Evolutionary conservation across 2,797 vertebrate genomes (phyloP).

Genomic region (Eutrigla gurnardus): DNA sequence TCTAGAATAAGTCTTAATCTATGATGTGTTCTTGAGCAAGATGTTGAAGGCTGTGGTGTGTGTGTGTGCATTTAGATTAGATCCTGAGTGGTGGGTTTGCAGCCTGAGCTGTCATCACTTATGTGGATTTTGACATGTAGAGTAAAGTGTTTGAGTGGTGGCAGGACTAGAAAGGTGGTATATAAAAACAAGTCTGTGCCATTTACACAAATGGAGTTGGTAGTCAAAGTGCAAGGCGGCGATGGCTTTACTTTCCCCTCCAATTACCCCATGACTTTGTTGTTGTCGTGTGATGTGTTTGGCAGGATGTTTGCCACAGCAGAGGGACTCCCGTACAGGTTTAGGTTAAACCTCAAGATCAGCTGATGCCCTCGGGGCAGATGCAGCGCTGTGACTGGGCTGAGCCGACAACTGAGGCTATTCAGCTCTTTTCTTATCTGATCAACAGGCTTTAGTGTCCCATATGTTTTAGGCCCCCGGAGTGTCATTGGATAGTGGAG

Average conservation of each 20-base stretch:
- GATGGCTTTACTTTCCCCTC: neutral
- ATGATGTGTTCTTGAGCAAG: neutral
- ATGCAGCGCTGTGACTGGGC: neutral
- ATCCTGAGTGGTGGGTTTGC: too few relatives aligned
- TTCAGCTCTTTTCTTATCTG: slow-evolving; percentile 7
- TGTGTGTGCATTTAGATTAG: too few relatives aligned
- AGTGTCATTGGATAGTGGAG: neutral
- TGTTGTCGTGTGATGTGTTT: neutral
- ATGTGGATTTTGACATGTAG: too few relatives aligned
- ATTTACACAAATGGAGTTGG: neutral
- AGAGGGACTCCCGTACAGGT: slow-evolving; percentile 8
- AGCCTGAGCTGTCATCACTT: too few relatives aligned
- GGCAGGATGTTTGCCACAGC: neutral
- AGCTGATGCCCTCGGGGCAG: slow-evolving; percentile 6
- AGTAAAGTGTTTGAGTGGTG: too few relatives aligned
- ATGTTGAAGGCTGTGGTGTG: too few relatives aligned
- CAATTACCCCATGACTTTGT: slow-evolving; percentile 5
- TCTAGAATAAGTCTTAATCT: neutral
- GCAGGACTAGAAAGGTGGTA: too few relatives aligned
- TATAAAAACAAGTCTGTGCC: too few relatives aligned
- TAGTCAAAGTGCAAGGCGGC: neutral
- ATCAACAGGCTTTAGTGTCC: slow-evolving; percentile 4
- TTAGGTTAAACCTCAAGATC: slow-evolving; percentile 9
- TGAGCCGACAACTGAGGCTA: slow-evolving; percentile 17
- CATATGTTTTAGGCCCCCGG: neutral